A percentile compares a stretch with the other conserved stretches of the same genome.
phyloP scores from a whole-genome alignment of 2,797 vertebrate species.

The Capromys pilorides region DNA sequence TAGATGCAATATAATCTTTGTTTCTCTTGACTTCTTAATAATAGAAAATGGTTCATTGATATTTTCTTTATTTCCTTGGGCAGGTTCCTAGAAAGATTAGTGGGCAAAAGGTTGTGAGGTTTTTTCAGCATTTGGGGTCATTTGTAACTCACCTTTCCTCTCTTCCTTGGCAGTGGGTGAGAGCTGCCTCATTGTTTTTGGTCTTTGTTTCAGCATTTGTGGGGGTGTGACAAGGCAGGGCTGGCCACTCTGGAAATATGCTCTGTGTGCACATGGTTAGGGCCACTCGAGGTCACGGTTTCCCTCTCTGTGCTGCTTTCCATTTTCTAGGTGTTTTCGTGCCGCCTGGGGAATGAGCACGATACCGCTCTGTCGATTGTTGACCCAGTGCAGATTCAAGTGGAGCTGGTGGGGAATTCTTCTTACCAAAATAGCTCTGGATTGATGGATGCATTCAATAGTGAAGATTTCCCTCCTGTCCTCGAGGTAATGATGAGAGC shows the following conservation, averaged over 20 bases:
- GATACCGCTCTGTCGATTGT: conserved; percentile 97
- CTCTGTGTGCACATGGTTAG: neutral
- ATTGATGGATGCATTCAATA: conserved; percentile 96
- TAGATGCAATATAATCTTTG: neutral
- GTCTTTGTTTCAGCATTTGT: neutral
- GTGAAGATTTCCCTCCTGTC: conserved; percentile 96
- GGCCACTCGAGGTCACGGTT: neutral
- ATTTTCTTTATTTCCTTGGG: conserved; percentile 43
- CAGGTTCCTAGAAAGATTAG: neutral
- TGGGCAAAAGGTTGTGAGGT: neutral
- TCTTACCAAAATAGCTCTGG: conserved; percentile 95
- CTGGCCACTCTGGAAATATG: neutral
- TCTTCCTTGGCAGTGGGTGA: neutral
- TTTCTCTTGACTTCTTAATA: neutral
- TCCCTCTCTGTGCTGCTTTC: neutral
- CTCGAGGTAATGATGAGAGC: conserved; percentile 90
- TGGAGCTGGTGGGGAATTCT: conserved; percentile 96
- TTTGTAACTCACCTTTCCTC: neutral
- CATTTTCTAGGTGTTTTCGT: conserved; percentile 93
- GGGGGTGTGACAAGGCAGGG: neutral
- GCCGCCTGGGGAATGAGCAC: conserved; percentile 95
- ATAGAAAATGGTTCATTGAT: conserved; percentile 13
- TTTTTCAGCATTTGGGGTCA: neutral
- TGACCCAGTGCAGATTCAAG: conserved; percentile 96
- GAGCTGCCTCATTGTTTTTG: neutral